A percentile compares a stretch with the other conserved stretches of the same genome.
Conservation (phyloP, 2,888 invertebrate genomes). For the Orchesella flavescens region DNA sequence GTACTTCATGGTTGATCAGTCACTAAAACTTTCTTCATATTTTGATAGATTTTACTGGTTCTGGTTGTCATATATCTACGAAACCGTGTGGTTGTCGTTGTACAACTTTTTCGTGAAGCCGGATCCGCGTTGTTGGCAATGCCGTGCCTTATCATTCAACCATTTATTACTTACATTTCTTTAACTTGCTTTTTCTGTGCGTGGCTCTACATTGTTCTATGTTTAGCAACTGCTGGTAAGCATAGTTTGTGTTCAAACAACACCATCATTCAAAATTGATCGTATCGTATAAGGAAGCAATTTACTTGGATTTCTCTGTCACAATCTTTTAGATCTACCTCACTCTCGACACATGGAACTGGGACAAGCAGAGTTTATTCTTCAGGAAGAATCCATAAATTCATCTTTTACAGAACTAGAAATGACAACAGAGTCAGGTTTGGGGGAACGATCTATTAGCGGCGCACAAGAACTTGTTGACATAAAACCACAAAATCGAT, state of each 20-base stretch:
- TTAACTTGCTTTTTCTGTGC: slow-evolving; percentile 86
- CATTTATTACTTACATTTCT: slow-evolving; percentile 86
- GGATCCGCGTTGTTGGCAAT: slow-evolving; percentile 89
- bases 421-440: background rate
- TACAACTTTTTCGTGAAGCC: slow-evolving; percentile 90
- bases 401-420: too few relatives aligned
- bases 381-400: slow-evolving; percentile 5
- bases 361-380: too few relatives aligned
- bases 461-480: slow-evolving; percentile 1
- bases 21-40: slow-evolving; percentile 32
- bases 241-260: too few relatives aligned
- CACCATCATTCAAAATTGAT: too few relatives aligned
- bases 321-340: slow-evolving; percentile 23
- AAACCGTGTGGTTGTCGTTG: slow-evolving; percentile 86
- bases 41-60: slow-evolving; percentile 76
- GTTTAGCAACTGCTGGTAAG: slow-evolving; percentile 88
- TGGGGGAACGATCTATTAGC: background rate
- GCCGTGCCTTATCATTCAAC: slow-evolving; percentile 89
- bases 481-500: slow-evolving; percentile 25
- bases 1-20: slow-evolving; percentile 56
- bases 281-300: too few relatives aligned
- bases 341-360: slow-evolving; percentile 6
- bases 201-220: slow-evolving; percentile 90
- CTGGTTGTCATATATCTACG: slow-evolving; percentile 85
- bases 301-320: too few relatives aligned